Base-by-base conservation (phyloP, 2,888 invertebrate species). In the Drosophila mettleri region DNA sequence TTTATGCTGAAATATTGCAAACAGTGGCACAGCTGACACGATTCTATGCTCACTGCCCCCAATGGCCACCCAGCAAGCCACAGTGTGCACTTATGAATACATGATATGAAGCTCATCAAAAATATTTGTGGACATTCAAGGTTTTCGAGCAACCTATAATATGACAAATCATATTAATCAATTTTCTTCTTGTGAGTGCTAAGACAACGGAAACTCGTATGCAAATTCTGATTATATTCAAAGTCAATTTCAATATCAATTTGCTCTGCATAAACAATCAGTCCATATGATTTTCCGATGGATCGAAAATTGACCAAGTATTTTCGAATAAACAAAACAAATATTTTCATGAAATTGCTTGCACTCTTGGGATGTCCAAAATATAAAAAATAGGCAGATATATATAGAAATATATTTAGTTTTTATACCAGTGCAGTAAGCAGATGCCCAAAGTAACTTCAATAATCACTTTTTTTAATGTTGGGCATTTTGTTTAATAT, bases 1-100 rank as follows among this genome's bases (percentile, higher is more conserved):
- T 78, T 64, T 59, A 27, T 36, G 72, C 61, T 67, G 67, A 74
- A 61, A 59, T 53, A 59, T 76, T 76, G 59, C 59, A 45, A 53
- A 61, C 59, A 52, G 45, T 61, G 38, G 20, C 62, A 33, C 55
- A 41, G 38, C 61, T 74, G 77, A 76, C 77, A 72, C 29, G 34
- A 24, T 38, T 39, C 22, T 27, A 31, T 12, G 14, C 24, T 16
- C 10, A 18, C 34, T 9, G 1, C n/a, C 16, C 43, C 24, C 45
- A 18, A 18, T 16, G 45, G 12, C 16, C 45, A 6, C 16, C 27
- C 10, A 6, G 1, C 45, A 16, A 2, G 9, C 24, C 4, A 20
- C 16, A 3, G 16, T 18, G 27, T 3, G 31, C 20, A 29, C 34
- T 31, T 12, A 9, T 41, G 14, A 27, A 46, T 46, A 10, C 14